Percentiles rank a stretch among this genome's conserved stretches.
phyloP scores from a whole-genome alignment of 1,140 invertebrate genomes.

The Pseudomyrmex gracilis region DNA sequence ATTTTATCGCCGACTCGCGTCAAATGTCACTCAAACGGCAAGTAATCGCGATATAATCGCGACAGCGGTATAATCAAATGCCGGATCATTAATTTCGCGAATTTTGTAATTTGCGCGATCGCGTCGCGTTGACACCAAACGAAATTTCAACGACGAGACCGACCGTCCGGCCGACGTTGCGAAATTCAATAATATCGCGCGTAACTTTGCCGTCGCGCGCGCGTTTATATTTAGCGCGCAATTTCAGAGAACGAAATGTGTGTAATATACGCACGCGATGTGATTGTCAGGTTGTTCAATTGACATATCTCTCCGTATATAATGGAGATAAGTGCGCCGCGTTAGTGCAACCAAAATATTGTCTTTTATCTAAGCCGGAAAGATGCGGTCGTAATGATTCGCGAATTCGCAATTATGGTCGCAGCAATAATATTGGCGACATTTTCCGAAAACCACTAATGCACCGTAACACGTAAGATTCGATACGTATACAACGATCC shows the following conservation, averaged over 20 bases:
- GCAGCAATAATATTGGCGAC: no score
- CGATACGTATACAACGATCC: no score
- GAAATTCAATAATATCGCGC: conserved; percentile 32
- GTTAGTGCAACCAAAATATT: no score
- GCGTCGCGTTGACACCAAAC: neutral
- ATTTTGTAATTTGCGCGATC: conserved; percentile 52
- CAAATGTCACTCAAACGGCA: conserved; percentile 55
- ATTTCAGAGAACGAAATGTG: neutral
- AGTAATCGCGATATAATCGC: conserved; percentile 58
- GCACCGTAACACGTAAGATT: no score
- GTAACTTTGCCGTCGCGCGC: conserved; percentile 8
- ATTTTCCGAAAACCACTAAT: no score
- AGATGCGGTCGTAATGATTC: no score
- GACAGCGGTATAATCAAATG: conserved; percentile 53
- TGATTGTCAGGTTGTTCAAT: no score
- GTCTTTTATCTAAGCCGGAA: no score
- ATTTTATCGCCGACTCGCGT: conserved; percentile 37
- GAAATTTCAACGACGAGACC: conserved; percentile 9
- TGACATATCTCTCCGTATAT: no score
- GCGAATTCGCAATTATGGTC: no score
- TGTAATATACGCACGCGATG: neutral
- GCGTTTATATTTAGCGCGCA: conserved; percentile 6
- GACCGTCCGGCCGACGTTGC: neutral
- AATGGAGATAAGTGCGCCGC: no score
- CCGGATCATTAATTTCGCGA: conserved; percentile 50